Percentiles rank a stretch among this genome's conserved stretches.
These are phyloP conservation scores for Ruditapes philippinarum DNA, from an alignment of 1,140 invertebrate genomes.

Conservation along the genomic window DNA sequence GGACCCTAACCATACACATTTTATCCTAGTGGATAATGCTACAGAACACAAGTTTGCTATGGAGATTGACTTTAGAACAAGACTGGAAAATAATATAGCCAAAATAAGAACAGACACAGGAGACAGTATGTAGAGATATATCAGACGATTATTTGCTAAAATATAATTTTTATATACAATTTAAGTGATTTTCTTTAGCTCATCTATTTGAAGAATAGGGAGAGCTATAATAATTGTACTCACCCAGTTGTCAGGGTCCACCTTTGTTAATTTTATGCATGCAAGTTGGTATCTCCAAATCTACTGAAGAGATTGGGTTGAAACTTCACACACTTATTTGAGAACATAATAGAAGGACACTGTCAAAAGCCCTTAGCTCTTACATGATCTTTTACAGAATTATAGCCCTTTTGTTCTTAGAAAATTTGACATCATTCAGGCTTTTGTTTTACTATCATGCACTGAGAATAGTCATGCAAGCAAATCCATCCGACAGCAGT, in stretches of 20 bases:
- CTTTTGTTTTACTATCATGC: too few species aligned
- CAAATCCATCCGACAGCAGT: too few species aligned
- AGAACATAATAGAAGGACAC: neutral
- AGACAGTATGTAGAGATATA: conserved; percentile 64
- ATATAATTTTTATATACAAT: neutral
- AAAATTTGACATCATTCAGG: too few species aligned
- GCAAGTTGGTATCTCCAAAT: neutral
- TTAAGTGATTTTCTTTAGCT: neutral
- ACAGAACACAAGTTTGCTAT: conserved; percentile 82
- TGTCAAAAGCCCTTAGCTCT: too few species aligned
- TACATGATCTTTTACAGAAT: too few species aligned
- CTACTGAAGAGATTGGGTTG: neutral
- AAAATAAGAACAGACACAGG: conserved; percentile 78
- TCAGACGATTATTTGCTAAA: neutral
- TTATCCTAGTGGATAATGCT: conserved; percentile 87
- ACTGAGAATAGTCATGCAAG: too few species aligned
- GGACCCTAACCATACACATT: conserved; percentile 88
- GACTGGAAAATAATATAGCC: conserved; percentile 83
- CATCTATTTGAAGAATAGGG: too few species aligned
- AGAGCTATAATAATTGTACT: too few species aligned
- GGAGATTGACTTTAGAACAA: conserved; percentile 84
- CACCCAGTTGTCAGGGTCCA: neutral
- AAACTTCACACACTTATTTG: neutral
- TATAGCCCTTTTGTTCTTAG: too few species aligned
- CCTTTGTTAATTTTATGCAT: neutral